Evolutionary conservation across 2,797 vertebrate genomes (phyloP).

Genomic region (Lepilemur septentrionalis): DNA sequence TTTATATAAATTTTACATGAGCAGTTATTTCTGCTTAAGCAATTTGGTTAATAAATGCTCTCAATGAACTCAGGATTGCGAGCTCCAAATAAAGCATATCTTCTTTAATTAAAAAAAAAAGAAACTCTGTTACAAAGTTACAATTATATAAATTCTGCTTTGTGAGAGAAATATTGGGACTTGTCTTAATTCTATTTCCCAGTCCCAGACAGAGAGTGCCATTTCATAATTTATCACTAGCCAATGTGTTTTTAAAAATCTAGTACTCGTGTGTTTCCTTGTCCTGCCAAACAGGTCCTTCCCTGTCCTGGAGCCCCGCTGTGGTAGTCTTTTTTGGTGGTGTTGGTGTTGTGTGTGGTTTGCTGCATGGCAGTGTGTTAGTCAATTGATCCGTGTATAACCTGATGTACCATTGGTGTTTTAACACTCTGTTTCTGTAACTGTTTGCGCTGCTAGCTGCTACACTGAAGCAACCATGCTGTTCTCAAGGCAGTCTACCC

Average conservation of each 20-base stretch:
- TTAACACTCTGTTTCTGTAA: constrained; percentile 87
- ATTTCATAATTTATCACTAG: not conserved
- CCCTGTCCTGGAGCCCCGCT: constrained; percentile 64
- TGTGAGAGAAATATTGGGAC: not conserved
- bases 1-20: not conserved
- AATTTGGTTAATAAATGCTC: not conserved
- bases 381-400: constrained; percentile 73
- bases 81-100: not conserved
- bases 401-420: constrained; percentile 72
- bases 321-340: constrained; percentile 15
- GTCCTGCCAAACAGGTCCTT: constrained; percentile 63
- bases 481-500: constrained; percentile 97
- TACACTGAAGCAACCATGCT: constrained; percentile 98
- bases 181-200: not conserved
- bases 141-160: not conserved
- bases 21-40: not conserved
- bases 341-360: constrained; percentile 57
- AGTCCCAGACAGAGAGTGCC: not conserved
- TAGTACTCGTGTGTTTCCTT: not conserved
- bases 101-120: not conserved
- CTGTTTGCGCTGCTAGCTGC: constrained; percentile 93
- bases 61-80: not conserved
- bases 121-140: not conserved
- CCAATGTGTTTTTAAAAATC: not conserved
- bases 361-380: constrained; percentile 82